Conservation (phyloP, 1,140 invertebrate genomes). For the Philopotamus ludificatus region DNA sequence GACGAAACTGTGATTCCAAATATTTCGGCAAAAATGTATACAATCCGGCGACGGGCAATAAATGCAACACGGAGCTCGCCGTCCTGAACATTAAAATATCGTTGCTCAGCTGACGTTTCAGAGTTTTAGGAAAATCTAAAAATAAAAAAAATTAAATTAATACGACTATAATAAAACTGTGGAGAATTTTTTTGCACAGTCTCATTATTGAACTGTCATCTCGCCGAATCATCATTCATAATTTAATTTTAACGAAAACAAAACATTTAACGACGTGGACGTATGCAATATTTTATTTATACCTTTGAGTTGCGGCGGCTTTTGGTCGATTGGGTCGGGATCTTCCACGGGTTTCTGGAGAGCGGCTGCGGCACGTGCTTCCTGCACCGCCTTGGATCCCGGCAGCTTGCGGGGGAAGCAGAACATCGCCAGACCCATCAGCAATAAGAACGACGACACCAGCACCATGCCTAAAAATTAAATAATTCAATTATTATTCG, state of each 20-base stretch:
- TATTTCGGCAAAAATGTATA: constrained; percentile 95
- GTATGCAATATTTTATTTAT: not conserved
- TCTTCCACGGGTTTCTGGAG: not conserved
- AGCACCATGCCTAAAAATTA: constrained; percentile 67
- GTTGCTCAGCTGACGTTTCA: constrained; percentile 82
- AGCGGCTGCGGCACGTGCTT: constrained; percentile 25
- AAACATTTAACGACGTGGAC: no score
- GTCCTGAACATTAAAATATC: constrained; percentile 88
- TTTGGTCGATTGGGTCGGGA: not conserved
- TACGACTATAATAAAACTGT: constrained; percentile 10
- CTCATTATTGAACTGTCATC: not conserved
- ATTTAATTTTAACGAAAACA: no score
- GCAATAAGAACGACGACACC: constrained; percentile 74
- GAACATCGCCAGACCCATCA: constrained; percentile 84
- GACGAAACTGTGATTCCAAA: constrained; percentile 85
- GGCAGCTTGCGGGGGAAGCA: constrained; percentile 74
- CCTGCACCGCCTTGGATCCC: constrained; percentile 45
- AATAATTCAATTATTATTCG: not conserved
- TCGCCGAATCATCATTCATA: no score
- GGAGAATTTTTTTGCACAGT: not conserved
- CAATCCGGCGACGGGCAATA: constrained; percentile 85
- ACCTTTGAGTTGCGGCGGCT: constrained; percentile 39
- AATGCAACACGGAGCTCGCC: constrained; percentile 83
- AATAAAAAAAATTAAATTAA: constrained; percentile 32
- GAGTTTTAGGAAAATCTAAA: constrained; percentile 83